Evolutionary conservation across 2,888 invertebrate species (phyloP).

Genomic region (Heliconius erato): DNA sequence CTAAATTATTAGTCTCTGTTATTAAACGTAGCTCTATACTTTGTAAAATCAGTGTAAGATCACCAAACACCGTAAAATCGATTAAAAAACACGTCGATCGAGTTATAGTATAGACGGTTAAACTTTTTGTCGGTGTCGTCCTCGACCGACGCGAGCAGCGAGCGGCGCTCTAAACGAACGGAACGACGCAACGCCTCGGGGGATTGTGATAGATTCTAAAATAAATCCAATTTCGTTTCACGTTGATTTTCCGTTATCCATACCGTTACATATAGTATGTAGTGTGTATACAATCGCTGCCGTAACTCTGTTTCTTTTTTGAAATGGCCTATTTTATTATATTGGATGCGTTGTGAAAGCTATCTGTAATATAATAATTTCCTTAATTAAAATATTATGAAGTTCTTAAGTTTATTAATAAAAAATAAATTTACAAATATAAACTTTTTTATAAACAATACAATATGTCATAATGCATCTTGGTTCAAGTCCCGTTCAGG

Average conservation of each 20-base stretch:
- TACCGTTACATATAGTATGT: not conserved
- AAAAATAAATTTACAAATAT: no score
- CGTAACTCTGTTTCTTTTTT: not conserved
- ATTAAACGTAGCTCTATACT: no score
- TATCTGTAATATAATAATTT: not conserved
- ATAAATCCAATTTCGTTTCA: slow-evolving; percentile 31
- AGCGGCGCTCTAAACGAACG: slow-evolving; percentile 18
- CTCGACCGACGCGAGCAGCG: slow-evolving; percentile 9
- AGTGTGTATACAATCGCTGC: not conserved
- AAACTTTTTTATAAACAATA: no score
- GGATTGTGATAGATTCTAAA: slow-evolving; percentile 28
- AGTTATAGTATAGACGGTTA: slow-evolving; percentile 15
- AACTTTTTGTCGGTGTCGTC: slow-evolving; percentile 19
- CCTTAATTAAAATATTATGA: not conserved
- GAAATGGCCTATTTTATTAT: not conserved
- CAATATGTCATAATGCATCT: no score
- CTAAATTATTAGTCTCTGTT: no score
- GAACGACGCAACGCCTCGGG: slow-evolving; percentile 23
- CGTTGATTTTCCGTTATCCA: slow-evolving; percentile 21
- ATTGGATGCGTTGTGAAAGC: not conserved
- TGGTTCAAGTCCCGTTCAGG: no score
- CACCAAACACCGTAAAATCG: not conserved
- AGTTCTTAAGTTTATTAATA: not conserved
- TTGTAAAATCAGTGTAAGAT: not conserved
- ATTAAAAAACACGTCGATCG: slow-evolving; percentile 9